Conservation (phyloP, 2,797 vertebrate genomes). For the Bovichtus diacanthus region DNA sequence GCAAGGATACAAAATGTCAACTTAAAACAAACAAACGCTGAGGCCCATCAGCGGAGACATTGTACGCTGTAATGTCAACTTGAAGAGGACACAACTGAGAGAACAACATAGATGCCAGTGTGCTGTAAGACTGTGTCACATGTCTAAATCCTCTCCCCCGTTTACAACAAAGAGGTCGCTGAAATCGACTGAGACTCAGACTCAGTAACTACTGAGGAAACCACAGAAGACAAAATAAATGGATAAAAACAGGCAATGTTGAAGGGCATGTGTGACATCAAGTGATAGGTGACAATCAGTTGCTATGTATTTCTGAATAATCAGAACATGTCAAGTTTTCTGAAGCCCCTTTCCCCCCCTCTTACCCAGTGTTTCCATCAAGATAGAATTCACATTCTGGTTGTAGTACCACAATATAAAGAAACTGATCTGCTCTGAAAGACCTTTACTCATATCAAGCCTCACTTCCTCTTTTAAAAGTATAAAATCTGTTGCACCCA, state of each 20-base stretch:
- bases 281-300: neutral
- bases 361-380: neutral
- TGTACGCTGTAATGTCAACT: too few species aligned
- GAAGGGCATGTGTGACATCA: neutral
- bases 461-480: neutral
- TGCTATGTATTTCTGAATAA: too few species aligned
- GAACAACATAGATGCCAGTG: neutral
- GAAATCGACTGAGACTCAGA: neutral
- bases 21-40: slow-evolving; percentile 1
- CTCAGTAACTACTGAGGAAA: neutral
- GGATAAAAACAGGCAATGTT: neutral
- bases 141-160: neutral
- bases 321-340: neutral
- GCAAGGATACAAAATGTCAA: slow-evolving; percentile 14
- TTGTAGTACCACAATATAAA: neutral
- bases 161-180: neutral
- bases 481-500: slow-evolving; percentile 3
- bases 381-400: neutral
- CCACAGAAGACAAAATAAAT: neutral
- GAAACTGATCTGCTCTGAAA: neutral
- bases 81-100: neutral
- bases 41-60: neutral
- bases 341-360: neutral
- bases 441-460: neutral
- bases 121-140: neutral